phyloP scores from a whole-genome alignment of 2,797 vertebrate genomes.

The Triplophysa yarkandensis region DNA sequence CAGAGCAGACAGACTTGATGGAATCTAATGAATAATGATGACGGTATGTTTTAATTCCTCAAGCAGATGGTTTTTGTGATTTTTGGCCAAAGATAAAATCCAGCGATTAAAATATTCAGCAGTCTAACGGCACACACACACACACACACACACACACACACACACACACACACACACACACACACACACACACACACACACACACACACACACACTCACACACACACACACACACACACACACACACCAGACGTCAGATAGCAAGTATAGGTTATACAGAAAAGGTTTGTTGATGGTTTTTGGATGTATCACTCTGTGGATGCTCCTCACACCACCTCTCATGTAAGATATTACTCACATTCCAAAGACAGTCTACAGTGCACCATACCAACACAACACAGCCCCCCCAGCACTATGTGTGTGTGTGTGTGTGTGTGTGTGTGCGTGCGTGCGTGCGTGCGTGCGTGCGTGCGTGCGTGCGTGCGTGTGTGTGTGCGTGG shows the following conservation, averaged over 20 bases:
- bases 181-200: neutral
- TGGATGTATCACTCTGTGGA: constrained; percentile 16
- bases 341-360: constrained; percentile 77
- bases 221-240: neutral
- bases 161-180: neutral
- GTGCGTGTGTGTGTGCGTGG: constrained; percentile 59
- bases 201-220: neutral
- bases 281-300: no score
- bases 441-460: neutral
- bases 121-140: constrained; percentile 61
- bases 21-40: no score
- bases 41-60: no score
- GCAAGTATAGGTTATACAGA: neutral
- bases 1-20: no score
- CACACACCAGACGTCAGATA: neutral
- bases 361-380: constrained; percentile 69
- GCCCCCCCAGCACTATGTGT: constrained; percentile 45
- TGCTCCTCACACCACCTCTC: constrained; percentile 17
- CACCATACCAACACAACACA: constrained; percentile 77
- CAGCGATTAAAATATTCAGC: constrained; percentile 69
- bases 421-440: neutral
- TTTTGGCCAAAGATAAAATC: constrained; percentile 67
- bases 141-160: neutral
- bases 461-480: neutral
- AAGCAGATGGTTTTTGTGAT: constrained; percentile 69